A percentile compares a stretch with the other conserved stretches of the same genome.
phyloP scores from a whole-genome alignment of 2,888 invertebrate species.

The Heliothis peltigera region DNA sequence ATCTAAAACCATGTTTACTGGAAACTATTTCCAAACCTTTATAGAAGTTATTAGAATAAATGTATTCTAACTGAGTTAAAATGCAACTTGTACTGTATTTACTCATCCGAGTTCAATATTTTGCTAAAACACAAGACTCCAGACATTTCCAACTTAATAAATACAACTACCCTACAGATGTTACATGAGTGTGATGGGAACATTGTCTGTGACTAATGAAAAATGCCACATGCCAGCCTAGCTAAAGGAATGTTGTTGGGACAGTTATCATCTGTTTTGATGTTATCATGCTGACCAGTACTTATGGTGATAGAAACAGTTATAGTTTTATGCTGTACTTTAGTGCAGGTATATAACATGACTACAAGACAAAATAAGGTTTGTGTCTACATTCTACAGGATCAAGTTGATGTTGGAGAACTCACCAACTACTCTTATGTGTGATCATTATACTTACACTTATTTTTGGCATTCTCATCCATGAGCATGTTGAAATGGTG shows the following conservation, averaged over 20 bases:
- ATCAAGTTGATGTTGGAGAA: slow-evolving; percentile 6
- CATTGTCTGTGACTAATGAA: slow-evolving; percentile 10
- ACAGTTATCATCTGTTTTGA: slow-evolving; percentile 5
- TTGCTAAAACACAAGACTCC: neutral
- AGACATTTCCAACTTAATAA: neutral
- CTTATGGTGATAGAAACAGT: slow-evolving; percentile 1
- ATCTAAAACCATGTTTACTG: neutral
- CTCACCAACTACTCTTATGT: neutral
- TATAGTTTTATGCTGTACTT: slow-evolving; percentile 9
- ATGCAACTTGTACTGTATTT: neutral
- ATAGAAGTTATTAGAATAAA: neutral
- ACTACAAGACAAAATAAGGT: slow-evolving; percentile 13
- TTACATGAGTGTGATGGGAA: neutral
- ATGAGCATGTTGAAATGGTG: slow-evolving; percentile 93
- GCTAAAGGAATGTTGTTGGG: neutral
- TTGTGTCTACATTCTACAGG: slow-evolving; percentile 8
- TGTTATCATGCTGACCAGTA: slow-evolving; percentile 7
- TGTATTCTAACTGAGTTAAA: neutral
- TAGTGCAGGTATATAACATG: slow-evolving; percentile 8
- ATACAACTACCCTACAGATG: slow-evolving; percentile 36
- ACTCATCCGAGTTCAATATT: neutral
- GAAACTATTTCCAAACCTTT: neutral
- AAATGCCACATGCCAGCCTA: slow-evolving; percentile 11
- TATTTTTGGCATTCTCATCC: slow-evolving; percentile 92
- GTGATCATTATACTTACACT: slow-evolving; percentile 88